Evolutionary conservation across 2,113 vertebrate species (phyloP).

Genomic region (Equus przewalskii): DNA sequence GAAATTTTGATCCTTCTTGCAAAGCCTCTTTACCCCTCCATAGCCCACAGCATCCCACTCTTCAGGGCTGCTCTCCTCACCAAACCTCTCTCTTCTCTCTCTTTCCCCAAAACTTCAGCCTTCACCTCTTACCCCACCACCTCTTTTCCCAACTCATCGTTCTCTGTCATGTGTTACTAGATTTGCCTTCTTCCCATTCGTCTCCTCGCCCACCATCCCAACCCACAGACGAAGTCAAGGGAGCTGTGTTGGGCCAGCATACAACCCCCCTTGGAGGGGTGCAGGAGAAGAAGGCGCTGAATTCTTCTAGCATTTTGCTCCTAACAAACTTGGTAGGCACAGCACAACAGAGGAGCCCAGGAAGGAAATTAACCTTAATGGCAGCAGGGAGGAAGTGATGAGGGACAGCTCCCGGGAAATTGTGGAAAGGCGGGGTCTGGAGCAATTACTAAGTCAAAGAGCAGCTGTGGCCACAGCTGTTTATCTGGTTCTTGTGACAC

Average conservation of each 20-base stretch:
- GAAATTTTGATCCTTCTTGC: background rate
- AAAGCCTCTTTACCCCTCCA: background rate
- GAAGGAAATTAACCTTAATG: background rate
- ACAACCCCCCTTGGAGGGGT: background rate
- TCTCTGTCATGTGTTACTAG: background rate
- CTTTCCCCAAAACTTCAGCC: background rate
- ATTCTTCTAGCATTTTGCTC: background rate
- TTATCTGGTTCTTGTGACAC: background rate
- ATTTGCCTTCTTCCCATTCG: background rate
- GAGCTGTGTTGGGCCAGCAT: background rate
- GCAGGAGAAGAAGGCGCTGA: background rate
- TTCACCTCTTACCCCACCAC: background rate
- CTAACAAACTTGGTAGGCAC: background rate
- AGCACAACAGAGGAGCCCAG: background rate
- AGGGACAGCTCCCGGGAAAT: background rate
- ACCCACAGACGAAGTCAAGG: accelerated
- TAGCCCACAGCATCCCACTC: background rate
- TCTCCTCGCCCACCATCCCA: background rate
- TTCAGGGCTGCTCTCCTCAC: background rate
- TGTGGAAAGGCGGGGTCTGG: background rate
- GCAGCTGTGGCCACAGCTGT: too few relatives aligned
- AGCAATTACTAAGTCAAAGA: background rate
- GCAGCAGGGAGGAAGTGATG: background rate
- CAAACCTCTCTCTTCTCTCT: background rate
- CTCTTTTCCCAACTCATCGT: background rate